Conservation (phyloP, 2,888 invertebrate genomes). For the Synanthedon myopaeformis region DNA sequence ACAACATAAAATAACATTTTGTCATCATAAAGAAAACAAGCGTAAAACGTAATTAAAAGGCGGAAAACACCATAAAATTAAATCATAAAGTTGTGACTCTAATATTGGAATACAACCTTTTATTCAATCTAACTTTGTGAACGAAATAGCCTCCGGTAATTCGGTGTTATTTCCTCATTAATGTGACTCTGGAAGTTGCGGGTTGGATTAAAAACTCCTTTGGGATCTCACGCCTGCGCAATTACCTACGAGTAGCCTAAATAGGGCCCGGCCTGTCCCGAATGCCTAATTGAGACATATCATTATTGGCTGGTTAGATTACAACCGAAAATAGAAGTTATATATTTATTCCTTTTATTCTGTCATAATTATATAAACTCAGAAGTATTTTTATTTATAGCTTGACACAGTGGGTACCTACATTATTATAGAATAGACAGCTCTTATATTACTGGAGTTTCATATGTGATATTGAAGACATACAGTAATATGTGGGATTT, state of each 20-base stretch:
- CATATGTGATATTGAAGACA: too few relatives aligned
- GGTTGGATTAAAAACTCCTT: conserved; percentile 59
- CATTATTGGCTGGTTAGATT: conserved; percentile 15
- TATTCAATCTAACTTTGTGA: conserved; percentile 63
- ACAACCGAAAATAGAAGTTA: neutral
- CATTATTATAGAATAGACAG: too few relatives aligned
- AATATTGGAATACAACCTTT: conserved; percentile 47
- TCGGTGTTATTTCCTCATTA: conserved; percentile 62
- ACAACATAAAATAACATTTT: neutral
- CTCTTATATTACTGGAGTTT: too few relatives aligned
- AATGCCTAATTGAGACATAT: conserved; percentile 29
- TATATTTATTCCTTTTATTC: too few relatives aligned
- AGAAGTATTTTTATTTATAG: too few relatives aligned
- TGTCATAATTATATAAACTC: too few relatives aligned
- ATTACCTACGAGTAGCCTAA: conserved; percentile 30
- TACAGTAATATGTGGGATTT: too few relatives aligned
- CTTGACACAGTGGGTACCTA: too few relatives aligned
- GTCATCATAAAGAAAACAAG: neutral
- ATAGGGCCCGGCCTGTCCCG: conserved; percentile 21
- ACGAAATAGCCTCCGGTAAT: conserved; percentile 49
- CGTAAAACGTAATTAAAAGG: conserved; percentile 7
- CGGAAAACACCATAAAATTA: conserved; percentile 38
- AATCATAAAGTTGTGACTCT: conserved; percentile 48
- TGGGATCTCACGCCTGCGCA: conserved; percentile 40
- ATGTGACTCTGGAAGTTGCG: conserved; percentile 47